Base-by-base conservation (phyloP, 2,888 invertebrate species). In the Netelia virgata region DNA sequence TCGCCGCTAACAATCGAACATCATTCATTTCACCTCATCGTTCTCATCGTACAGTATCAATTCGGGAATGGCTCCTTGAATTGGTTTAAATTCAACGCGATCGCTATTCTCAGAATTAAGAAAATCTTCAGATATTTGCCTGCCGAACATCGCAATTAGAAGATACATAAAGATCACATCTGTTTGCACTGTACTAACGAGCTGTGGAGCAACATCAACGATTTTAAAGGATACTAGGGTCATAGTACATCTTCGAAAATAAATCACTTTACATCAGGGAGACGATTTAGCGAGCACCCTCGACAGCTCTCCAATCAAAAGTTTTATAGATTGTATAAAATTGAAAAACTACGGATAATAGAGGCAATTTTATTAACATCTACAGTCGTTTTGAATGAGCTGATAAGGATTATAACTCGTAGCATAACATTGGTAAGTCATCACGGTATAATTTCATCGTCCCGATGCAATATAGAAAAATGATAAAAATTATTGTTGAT, bases 161-260 rank as follows among this genome's bases (percentile, higher is more conserved):
- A 36, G 36, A 5, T 6, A 5, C 36, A 36, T 36, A 36, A 36
- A 36, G 6, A 36, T 36, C 6, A 6, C 6, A 36, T 36, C 36
- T 36, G 36, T 36, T 36, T 36, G 36, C 23, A 2, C 23, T 23
- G 1, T 23, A 23, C 6, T 36, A 3, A 36, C 6, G 36, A 36
- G 36, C 36, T 36, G 36, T 6, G n/a, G 5, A 47, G 3, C 47
- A 47, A 9, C 14, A 11, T 36, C 18, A 36, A 9, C 3, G 10
- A 41, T 14, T 73, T 41, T 47, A 88, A 94, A 94, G 94, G 94
- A 94, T 94, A 94, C 94, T 96, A 96, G 53, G 94, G 93, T 0
- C n/a, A n/a, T n/a, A 96, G 96, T n/a, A 96, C 94, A 90, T 97
- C 97, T 76, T 96, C 94, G 92, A 95, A 95, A 18, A 96, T 95